Conservation (phyloP, 2,888 invertebrate genomes). For the Rhamphomyia laevipes region DNA sequence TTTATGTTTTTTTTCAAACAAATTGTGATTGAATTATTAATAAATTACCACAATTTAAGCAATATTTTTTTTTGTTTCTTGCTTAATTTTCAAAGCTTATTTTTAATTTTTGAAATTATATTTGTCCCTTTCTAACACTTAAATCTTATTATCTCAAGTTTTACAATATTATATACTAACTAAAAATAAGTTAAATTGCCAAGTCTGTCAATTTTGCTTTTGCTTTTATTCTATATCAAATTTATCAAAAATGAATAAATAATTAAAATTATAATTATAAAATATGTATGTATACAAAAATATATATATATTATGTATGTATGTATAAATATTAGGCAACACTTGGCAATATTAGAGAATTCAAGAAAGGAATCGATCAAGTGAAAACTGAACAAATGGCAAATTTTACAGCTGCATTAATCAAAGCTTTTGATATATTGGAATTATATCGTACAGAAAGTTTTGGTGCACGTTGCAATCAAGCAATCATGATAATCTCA, state of each 20-base stretch:
- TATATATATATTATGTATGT: not conserved
- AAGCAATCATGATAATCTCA: constrained; percentile 98
- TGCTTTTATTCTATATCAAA: too few relatives aligned
- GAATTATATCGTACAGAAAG: constrained; percentile 49
- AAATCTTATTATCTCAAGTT: too few relatives aligned
- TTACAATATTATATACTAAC: too few relatives aligned
- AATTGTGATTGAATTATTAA: too few relatives aligned
- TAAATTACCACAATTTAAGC: too few relatives aligned
- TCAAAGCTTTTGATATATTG: constrained; percentile 79
- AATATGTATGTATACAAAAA: not conserved
- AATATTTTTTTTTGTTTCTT: too few relatives aligned
- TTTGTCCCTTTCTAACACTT: not conserved
- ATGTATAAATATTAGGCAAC: constrained; percentile 51
- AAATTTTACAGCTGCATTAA: constrained; percentile 83
- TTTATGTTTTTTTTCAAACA: too few relatives aligned
- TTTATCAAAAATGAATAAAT: too few relatives aligned
- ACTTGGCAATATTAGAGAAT: constrained; percentile 67
- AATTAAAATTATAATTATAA: too few relatives aligned
- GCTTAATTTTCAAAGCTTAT: not conserved
- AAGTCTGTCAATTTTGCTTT: too few relatives aligned
- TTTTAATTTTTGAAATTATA: not conserved
- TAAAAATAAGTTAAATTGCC: too few relatives aligned
- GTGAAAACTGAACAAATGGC: constrained; percentile 81
- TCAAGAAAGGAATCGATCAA: constrained; percentile 67
- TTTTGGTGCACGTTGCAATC: constrained; percentile 67